Evolutionary conservation across 2,797 vertebrate genomes (phyloP), one percentile per base, ranked within the genome.

Genomic region (Sebastes aleutianus): DNA sequence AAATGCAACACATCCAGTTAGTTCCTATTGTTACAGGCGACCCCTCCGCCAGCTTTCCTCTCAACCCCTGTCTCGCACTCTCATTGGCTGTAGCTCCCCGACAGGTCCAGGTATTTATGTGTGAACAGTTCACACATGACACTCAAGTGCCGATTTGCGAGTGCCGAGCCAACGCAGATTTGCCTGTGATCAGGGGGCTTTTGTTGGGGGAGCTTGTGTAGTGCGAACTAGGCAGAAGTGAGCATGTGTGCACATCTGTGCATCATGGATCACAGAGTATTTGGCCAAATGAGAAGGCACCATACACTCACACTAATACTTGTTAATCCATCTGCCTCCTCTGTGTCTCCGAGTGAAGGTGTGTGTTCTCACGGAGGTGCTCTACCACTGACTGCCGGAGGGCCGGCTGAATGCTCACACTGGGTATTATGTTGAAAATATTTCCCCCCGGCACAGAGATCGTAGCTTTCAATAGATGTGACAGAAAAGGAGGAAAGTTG

Each of bases 241-340:
- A 65, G 63, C 43, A 12, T 80, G 67, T 76, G 26, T 76, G 71
- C 43, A 47, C 43, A 47, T 71, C 7, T 73, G 72, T 78, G 72
- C 70, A 64, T 72, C 54, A 31, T 80, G 76, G 84, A 85, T 89
- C 80, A 78, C 31, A 64, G 27, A 67, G 73, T 81, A 53, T 89
- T 88, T 84, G 36, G 83, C 65, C 24, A 85, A 86, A 89, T 90
- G 78, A 91, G 50, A 82, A 75, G 81, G 83, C 82, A 24, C 75
- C 75, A 70, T 81, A 79, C 76, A 85, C 61, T 74, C 70, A 10
- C 85, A 29, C 39, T 89, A 87, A 90, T 78, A 4, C 88, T 58
- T 58, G 68, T 74, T 88, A 88, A 93, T 92, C 92, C 84, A 80
- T 70, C 71, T 82, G 87, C 87, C 92, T 90, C 87, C 90, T 78